Evolutionary conservation across 2,113 vertebrate genomes (phyloP).

Genomic region (Clarias batrachus): DNA sequence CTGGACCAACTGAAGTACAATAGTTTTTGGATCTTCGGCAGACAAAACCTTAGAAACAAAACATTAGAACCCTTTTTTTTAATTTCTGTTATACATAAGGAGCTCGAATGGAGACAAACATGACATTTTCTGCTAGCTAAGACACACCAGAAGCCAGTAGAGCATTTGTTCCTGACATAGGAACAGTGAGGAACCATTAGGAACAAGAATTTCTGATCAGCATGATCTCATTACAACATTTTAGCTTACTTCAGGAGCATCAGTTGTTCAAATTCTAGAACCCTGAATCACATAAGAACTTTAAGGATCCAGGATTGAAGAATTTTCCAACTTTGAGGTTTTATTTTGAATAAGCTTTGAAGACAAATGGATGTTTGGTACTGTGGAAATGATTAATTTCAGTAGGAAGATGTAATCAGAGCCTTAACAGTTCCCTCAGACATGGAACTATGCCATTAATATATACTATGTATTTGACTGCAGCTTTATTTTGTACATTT

Average conservation of each 20-base stretch:
- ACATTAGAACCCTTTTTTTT: too few relatives aligned
- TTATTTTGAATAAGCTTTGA: not conserved
- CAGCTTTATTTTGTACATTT: not conserved
- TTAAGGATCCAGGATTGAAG: not conserved
- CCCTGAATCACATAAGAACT: not conserved
- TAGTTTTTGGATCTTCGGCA: too few relatives aligned
- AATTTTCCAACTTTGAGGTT: not conserved
- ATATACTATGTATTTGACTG: not conserved
- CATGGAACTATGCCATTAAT: not conserved
- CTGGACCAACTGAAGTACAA: too few relatives aligned
- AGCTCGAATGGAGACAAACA: too few relatives aligned
- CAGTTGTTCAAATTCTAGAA: not conserved
- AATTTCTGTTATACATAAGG: too few relatives aligned
- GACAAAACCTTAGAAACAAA: too few relatives aligned
- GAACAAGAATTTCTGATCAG: not conserved
- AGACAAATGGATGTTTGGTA: not conserved
- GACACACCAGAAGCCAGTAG: not conserved
- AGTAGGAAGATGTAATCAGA: not conserved
- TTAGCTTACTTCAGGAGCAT: too few relatives aligned
- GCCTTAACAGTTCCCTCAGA: not conserved
- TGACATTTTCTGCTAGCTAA: not conserved
- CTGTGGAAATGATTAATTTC: not conserved
- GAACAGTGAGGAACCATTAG: not conserved
- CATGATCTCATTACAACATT: not conserved
- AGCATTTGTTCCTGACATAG: not conserved